Evolutionary conservation across 2,797 vertebrate species (phyloP), one percentile per base, ranked within the genome.

Genomic region (Acridotheres tristis): DNA sequence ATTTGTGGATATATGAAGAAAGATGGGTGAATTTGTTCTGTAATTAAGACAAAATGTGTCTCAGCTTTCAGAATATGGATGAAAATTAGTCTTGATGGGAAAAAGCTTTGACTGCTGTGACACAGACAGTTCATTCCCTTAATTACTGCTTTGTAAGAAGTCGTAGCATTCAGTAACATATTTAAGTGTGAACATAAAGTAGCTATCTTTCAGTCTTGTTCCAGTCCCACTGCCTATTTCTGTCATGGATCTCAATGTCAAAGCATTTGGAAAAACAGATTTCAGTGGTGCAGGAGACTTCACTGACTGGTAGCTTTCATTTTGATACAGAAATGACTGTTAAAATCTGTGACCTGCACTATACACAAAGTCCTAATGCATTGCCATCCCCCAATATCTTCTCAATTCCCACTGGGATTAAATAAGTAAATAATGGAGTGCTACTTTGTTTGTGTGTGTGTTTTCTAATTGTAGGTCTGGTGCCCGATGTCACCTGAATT

Each of bases 401-500:
- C 67, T 38, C 15, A 50, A 0, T 76, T 84, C 74, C 20, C 10
- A 23, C 2, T 8, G 38, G 23, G 29, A 61, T 85, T 48, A 88
- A 81, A 25, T 48, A 40, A 68, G 45, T 47, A 59, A 77, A 23
- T 85, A 75, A 48, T 0, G 0, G 29, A 54, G 15, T 2, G 3
- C 40, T 84, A 26, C 29, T 50, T 19, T 48, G 7, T 61, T 16
- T 72, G 27, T 82, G 16, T 54, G 5, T 87, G 17, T 84, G 20
- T 86, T 66, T 89, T 36, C 32, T 38, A 21, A 57, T 87, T 69
- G 51, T 94, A 99, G 99, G 99, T 99, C 71, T 99, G 99, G 99
- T 99, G 99, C 91, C 99, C 99, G 0, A 99, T 99, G 99, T 99
- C 99, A 62, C 99, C 99, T 21, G 99, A 99, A 97, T 99, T 99